Conservation (phyloP, 2,888 invertebrate species). For the Aphodius granarius region DNA sequence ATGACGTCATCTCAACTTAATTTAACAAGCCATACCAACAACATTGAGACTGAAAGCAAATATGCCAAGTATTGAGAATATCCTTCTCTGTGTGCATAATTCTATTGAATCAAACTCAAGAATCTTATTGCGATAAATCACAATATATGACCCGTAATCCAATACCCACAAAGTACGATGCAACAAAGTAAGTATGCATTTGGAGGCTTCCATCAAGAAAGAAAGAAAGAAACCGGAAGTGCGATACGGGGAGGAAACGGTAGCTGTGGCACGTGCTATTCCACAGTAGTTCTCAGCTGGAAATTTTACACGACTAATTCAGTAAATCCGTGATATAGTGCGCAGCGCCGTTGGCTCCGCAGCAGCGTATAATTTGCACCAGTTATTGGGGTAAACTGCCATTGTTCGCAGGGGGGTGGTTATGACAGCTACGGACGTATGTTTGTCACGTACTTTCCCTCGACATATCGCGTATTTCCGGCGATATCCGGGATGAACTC, state of each 20-base stretch:
- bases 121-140: not conserved
- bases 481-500: not conserved
- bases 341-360: conserved; percentile 36
- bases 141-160: not conserved
- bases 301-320: conserved; percentile 23
- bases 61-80: no score
- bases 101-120: no score
- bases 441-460: conserved; percentile 45
- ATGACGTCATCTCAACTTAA: no score
- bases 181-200: not conserved
- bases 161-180: not conserved
- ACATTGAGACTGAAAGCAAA: no score
- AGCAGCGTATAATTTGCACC: conserved; percentile 49
- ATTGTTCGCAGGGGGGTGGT: conserved; percentile 40
- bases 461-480: conserved; percentile 34
- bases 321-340: conserved; percentile 39
- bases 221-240: not conserved
- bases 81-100: no score
- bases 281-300: not conserved
- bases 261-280: conserved; percentile 3
- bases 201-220: not conserved
- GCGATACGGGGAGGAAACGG: not conserved
- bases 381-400: conserved; percentile 56
- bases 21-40: no score
- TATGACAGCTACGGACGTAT: conserved; percentile 54